Evolutionary conservation across 2,113 vertebrate genomes (phyloP).

Genomic region (Cheirogaleus medius): DNA sequence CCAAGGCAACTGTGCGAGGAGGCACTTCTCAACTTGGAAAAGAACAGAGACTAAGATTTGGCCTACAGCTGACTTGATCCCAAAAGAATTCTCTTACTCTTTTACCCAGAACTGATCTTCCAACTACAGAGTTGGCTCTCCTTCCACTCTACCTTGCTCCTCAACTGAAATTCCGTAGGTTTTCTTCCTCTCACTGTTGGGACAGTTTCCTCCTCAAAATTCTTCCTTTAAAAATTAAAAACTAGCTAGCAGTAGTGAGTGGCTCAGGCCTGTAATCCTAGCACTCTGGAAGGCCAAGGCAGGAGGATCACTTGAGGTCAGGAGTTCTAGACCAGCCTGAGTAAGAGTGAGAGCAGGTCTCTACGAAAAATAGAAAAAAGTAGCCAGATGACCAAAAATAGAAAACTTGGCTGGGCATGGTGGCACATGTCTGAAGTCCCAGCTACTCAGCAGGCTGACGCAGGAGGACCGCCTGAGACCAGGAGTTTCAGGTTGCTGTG

Average conservation of each 20-base stretch:
- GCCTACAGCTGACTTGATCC: slow-evolving; percentile 69
- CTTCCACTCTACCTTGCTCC: background rate
- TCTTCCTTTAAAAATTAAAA: slow-evolving; percentile 50
- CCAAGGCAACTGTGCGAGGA: slow-evolving; percentile 79
- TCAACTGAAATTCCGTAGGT: slow-evolving; percentile 62
- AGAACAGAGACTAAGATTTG: slow-evolving; percentile 74
- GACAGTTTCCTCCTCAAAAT: slow-evolving; percentile 48
- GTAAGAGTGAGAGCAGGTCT: too few relatives aligned
- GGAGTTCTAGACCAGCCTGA: too few relatives aligned
- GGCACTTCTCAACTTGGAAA: slow-evolving; percentile 63
- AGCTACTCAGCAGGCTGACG: too few relatives aligned
- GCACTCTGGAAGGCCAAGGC: too few relatives aligned
- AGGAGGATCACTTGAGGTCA: too few relatives aligned
- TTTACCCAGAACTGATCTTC: slow-evolving; percentile 53
- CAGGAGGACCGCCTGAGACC: too few relatives aligned
- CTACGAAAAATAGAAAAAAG: too few relatives aligned
- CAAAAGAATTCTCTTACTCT: slow-evolving; percentile 71
- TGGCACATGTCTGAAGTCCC: too few relatives aligned
- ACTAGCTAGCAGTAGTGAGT: background rate
- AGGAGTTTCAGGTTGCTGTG: too few relatives aligned
- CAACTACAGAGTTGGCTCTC: slow-evolving; percentile 26
- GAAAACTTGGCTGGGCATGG: too few relatives aligned
- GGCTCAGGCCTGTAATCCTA: too few relatives aligned
- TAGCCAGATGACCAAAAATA: too few relatives aligned
- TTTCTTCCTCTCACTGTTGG: slow-evolving; percentile 51